These are phyloP conservation scores for Drosophila grimshawi DNA, from an alignment of 1,140 invertebrate genomes.

Conservation along the genomic window DNA sequence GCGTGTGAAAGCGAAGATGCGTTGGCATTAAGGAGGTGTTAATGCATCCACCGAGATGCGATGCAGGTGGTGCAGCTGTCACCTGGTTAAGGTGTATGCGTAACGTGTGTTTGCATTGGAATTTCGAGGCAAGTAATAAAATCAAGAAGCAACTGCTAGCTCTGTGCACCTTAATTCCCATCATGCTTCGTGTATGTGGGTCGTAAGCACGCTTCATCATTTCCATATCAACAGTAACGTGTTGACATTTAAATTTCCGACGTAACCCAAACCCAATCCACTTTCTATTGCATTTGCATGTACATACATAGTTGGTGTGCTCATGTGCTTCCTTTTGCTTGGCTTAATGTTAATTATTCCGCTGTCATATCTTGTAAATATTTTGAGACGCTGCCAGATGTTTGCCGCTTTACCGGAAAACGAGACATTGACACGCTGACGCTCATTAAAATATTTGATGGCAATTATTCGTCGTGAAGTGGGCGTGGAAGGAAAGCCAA, in stretches of 20 bases:
- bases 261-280: slow-evolving; percentile 10
- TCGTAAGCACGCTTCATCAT: slow-evolving; percentile 57
- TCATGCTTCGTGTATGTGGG: slow-evolving; percentile 33
- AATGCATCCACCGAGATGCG: slow-evolving; percentile 46
- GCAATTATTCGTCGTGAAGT: slow-evolving; percentile 58
- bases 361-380: slow-evolving; percentile 72
- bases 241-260: slow-evolving; percentile 79
- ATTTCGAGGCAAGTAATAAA: slow-evolving; percentile 17
- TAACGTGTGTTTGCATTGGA: slow-evolving; percentile 23
- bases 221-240: slow-evolving; percentile 55
- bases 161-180: slow-evolving; percentile 19
- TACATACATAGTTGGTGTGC: neutral
- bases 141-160: slow-evolving; percentile 17
- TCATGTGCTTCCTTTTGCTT: neutral
- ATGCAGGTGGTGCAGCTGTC: slow-evolving; percentile 41
- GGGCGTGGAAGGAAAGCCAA: slow-evolving; percentile 12
- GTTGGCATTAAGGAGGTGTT: slow-evolving; percentile 60
- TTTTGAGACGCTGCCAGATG: slow-evolving; percentile 38
- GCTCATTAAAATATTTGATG: slow-evolving; percentile 79
- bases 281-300: slow-evolving; percentile 1
- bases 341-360: slow-evolving; percentile 66
- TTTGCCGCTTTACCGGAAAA: slow-evolving; percentile 41
- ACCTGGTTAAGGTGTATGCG: slow-evolving; percentile 43
- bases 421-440: slow-evolving; percentile 62
- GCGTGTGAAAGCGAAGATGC: slow-evolving; percentile 20